Base-by-base conservation (phyloP, 1,140 invertebrate species). In the Brachionus calyciflorus region DNA sequence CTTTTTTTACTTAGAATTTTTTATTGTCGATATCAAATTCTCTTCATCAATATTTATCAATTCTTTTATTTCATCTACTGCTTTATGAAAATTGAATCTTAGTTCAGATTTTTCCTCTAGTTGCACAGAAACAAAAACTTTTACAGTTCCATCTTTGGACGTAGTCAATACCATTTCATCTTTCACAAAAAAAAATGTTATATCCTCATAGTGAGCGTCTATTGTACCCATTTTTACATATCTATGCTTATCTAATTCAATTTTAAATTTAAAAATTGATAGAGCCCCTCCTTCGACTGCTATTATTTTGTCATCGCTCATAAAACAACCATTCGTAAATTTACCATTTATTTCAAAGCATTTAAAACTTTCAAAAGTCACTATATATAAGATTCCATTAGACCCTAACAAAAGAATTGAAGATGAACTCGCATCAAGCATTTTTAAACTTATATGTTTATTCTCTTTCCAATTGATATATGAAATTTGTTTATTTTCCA, bases 131-230 rank as follows among this genome's bases (percentile, higher is more conserved):
- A 28, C 28, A 33, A 57, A 57, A 14, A 57, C n/a, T 60, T 60
- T 60, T 0, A 60, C 5, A 17, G 55, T 26, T 5, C 10, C 30
- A 33, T 60, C 55, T n/a, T n/a, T 30, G 30, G 55, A 60, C n/a
- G 55, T n/a, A 17, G 55, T 60, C 6, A 60, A 12, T 5, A 60
- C 10, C 12, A 60, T 21, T 14, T 6, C 19, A 40, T 60, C 55
- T 60, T 60, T 60, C 4, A n/a, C 10, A 60, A 37, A 60, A 1
- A 60, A 5, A 37, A 60, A 60, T 33, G 17, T 30, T 4, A 60
- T 60, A 2, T n/a, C 33, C 5, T 60, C 55, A 33, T n/a, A 60
- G 17, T 60, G 55, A 60, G 55, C 55, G 19, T 60, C 55, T 10
- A 60, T 60, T 14, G 12, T 3, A 19, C 55, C 55, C n/a, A 60